Evolutionary conservation across 1,140 invertebrate species (phyloP).

Genomic region (Reticulitermes speratus): DNA sequence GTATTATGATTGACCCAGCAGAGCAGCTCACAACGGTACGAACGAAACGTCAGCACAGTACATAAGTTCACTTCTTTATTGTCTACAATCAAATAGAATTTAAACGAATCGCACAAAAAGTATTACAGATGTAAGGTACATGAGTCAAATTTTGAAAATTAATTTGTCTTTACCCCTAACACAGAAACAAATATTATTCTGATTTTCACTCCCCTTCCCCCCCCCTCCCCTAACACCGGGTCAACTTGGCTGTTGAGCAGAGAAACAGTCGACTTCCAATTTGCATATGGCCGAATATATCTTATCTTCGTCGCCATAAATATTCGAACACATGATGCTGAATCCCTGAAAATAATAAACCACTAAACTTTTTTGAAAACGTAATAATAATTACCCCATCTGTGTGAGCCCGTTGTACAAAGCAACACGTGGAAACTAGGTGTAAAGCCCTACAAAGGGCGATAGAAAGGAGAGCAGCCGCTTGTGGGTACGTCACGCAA

Average conservation of each 20-base stretch:
- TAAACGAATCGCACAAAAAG: too few relatives aligned
- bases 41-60: too few relatives aligned
- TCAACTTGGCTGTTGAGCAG: background rate
- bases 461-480: too few relatives aligned
- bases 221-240: background rate
- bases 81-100: too few relatives aligned
- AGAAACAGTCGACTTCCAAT: background rate
- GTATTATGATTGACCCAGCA: too few relatives aligned
- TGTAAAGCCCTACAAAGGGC: background rate
- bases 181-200: too few relatives aligned
- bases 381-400: background rate
- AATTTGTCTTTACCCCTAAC: background rate
- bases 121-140: background rate
- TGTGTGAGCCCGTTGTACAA: too few relatives aligned
- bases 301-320: background rate
- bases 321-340: background rate
- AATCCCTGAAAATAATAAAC: background rate
- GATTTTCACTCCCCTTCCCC: background rate
- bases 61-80: too few relatives aligned
- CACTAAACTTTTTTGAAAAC: background rate
- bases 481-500: too few relatives aligned
- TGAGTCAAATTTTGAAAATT: background rate
- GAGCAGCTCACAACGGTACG: too few relatives aligned
- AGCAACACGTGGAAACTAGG: background rate
- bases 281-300: background rate